A percentile compares a stretch with the other conserved stretches of the same genome.
These are phyloP conservation scores for Crematogaster levior DNA, from an alignment of 2,888 invertebrate genomes.

Conservation along the genomic window DNA sequence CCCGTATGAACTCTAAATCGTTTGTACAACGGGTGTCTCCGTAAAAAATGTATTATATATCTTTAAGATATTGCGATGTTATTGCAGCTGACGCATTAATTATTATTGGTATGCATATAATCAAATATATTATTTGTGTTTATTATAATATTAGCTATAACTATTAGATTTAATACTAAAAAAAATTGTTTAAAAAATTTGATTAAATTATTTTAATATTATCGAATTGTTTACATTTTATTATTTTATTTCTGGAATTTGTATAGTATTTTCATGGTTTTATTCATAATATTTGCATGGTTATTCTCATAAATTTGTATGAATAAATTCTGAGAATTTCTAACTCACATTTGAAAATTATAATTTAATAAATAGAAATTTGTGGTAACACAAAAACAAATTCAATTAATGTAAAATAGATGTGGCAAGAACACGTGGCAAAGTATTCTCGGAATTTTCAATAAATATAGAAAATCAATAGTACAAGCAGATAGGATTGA, in stretches of 20 bases:
- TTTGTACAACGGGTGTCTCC: constrained; percentile 67
- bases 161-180: not conserved
- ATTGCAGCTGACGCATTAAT: not conserved
- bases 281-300: too few relatives aligned
- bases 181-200: not conserved
- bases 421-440: constrained; percentile 35
- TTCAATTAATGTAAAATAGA: constrained; percentile 31
- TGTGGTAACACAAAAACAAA: not conserved
- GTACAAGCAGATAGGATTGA: constrained; percentile 1
- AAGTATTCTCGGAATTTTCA: constrained; percentile 44
- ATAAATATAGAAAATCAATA: constrained; percentile 48
- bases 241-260: not conserved
- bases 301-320: not conserved
- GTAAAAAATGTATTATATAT: constrained; percentile 30
- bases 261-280: too few relatives aligned
- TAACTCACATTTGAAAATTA: not conserved
- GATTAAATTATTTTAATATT: not conserved
- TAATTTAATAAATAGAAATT: constrained; percentile 1
- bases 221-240: not conserved
- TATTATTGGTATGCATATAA: too few relatives aligned
- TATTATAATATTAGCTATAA: not conserved
- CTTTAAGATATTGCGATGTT: not conserved
- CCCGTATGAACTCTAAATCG: constrained; percentile 61
- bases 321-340: not conserved
- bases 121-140: not conserved